phyloP scores from a whole-genome alignment of 1,140 invertebrate genomes.

The Papilio polyxenes region DNA sequence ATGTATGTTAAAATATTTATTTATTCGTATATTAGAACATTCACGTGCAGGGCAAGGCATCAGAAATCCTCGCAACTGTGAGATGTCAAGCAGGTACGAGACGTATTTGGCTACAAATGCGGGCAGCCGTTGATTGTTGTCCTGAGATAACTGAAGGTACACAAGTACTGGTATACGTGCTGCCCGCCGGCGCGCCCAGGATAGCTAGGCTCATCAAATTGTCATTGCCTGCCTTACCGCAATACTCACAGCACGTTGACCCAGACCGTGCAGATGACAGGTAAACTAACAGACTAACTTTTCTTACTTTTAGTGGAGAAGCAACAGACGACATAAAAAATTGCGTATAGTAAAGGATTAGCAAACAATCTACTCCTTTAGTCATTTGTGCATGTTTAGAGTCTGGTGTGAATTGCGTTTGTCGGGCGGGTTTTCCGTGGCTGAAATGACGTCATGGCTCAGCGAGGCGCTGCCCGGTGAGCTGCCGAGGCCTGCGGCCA shows the following conservation, averaged over 20 bases:
- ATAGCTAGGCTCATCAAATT: conserved; percentile 67
- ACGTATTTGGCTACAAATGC: conserved; percentile 66
- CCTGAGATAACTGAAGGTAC: conserved; percentile 48
- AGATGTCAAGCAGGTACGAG: conserved; percentile 73
- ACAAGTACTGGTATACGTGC: conserved; percentile 62
- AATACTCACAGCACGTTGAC: conserved; percentile 67
- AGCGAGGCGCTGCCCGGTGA: conserved; percentile 66
- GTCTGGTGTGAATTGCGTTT: conserved; percentile 60
- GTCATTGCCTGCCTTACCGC: conserved; percentile 61
- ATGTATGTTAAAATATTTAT: neutral
- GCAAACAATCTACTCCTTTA: neutral
- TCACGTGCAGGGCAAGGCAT: conserved; percentile 44
- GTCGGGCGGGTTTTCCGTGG: conserved; percentile 72
- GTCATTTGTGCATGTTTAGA: neutral
- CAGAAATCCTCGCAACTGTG: conserved; percentile 70
- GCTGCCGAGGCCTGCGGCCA: conserved; percentile 63
- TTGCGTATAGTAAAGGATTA: neutral
- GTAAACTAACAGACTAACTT: conserved; percentile 14
- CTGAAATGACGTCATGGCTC: conserved; percentile 74
- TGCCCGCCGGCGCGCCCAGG: conserved; percentile 69
- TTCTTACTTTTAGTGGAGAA: neutral
- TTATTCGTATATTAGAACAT: conserved; percentile 15
- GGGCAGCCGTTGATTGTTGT: conserved; percentile 41
- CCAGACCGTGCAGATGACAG: conserved; percentile 48
- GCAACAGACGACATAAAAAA: neutral